A percentile compares a stretch with the other conserved stretches of the same genome.
These are phyloP conservation scores for Bombus breviceps DNA, from an alignment of 1,140 invertebrate species.

Conservation along the genomic window DNA sequence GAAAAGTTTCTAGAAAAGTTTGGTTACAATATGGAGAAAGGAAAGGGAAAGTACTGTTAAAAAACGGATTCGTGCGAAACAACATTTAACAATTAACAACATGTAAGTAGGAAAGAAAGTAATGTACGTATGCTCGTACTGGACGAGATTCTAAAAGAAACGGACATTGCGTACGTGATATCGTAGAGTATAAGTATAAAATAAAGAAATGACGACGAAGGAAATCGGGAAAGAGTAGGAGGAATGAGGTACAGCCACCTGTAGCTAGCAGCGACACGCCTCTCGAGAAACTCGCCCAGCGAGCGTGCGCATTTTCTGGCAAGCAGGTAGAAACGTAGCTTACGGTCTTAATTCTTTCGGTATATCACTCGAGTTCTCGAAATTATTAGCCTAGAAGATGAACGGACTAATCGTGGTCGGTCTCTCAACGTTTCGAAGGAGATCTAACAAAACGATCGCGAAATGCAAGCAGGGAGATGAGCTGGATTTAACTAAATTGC, in stretches of 20 bases:
- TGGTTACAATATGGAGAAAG: background rate
- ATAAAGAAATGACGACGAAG: background rate
- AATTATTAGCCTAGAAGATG: background rate
- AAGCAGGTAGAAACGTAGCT: constrained; percentile 7
- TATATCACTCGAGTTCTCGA: constrained; percentile 16
- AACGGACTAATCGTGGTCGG: background rate
- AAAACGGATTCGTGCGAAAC: background rate
- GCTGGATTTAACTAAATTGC: too few species aligned
- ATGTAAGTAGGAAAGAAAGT: background rate
- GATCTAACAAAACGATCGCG: background rate
- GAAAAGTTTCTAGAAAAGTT: background rate
- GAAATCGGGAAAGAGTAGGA: constrained; percentile 20
- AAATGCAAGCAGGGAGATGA: background rate
- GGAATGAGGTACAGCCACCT: constrained; percentile 61
- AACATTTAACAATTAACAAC: background rate
- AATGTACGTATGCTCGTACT: background rate
- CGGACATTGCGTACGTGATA: background rate
- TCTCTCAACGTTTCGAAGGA: background rate
- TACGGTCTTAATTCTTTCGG: background rate
- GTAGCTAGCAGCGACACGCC: constrained; percentile 61
- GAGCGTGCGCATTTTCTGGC: constrained; percentile 37
- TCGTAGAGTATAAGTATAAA: background rate
- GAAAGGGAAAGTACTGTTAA: background rate
- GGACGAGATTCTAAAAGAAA: background rate
- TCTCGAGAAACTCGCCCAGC: constrained; percentile 54